Evolutionary conservation across 2,113 vertebrate genomes (phyloP), one percentile per base, ranked within the genome.

Genomic region (Calyptomena viridis): DNA sequence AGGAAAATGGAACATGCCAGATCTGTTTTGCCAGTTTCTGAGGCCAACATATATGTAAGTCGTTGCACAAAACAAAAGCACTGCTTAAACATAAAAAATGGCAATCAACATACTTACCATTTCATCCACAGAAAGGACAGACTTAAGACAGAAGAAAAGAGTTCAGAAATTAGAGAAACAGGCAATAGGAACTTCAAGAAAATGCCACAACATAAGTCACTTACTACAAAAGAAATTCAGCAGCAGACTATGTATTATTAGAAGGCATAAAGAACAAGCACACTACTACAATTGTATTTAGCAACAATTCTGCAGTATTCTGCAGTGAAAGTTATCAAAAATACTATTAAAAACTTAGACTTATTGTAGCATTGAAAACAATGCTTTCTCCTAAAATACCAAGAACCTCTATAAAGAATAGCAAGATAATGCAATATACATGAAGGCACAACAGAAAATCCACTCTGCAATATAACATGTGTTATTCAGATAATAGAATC

Each of bases 91-190:
- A 80, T 14, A 93, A 87, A 91, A 95, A 79, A 75, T 31, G 50
- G 84, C 76, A 97, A 94, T 89, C 28, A 35, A 71, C 37, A 95
- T 94, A 99, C 99, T 99, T 98, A 99, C 99, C 99, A 99, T 98
- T 46, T 99, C 98, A 67, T 99, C 99, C 98, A 99, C 90, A 97
- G 98, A 98, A 94, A 98, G 97, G 96, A 98, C 97, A 98, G 98
- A 99, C 99, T 99, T 99, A 98, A 98, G 97, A 97, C 95, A 98
- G 89, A 98, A 98, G 98, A 98, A 98, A 93, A 98, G 96, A 97
- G 95, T 97, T 97, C 93, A 81, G 84, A 76, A 93, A 95, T 98
- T 98, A 98, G 98, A 98, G 96, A 97, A 96, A 88, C 4, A 87
- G 49, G 81, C 35, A 95, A 44, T 30, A 80, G 74, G 56, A 97